phyloP scores from a whole-genome alignment of 1,140 invertebrate species.

The Drosophila serrata region DNA sequence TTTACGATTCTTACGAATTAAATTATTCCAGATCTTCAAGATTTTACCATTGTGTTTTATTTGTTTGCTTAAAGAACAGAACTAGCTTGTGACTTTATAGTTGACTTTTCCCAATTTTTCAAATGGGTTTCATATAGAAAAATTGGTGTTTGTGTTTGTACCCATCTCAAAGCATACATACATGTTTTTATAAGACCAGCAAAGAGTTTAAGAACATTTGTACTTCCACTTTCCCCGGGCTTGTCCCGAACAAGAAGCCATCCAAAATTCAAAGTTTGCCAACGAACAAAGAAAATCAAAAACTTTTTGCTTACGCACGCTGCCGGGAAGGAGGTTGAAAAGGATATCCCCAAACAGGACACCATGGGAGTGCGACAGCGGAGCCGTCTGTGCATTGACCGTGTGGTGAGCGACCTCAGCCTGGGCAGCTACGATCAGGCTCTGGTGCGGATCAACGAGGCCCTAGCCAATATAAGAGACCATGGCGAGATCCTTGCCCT shows the following conservation, averaged over 20 bases:
- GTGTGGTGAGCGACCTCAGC: slow-evolving; percentile 42
- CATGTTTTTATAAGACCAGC: neutral
- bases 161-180: neutral
- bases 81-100: neutral
- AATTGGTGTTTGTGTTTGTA: neutral
- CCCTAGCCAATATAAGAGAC: slow-evolving; percentile 3
- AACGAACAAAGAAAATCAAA: slow-evolving; percentile 44
- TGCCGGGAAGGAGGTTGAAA: slow-evolving; percentile 30
- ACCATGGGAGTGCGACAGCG: neutral
- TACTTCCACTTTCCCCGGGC: neutral
- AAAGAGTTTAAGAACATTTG: slow-evolving; percentile 8
- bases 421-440: slow-evolving; percentile 57
- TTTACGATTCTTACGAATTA: neutral
- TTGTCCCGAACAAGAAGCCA: neutral
- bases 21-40: neutral
- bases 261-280: slow-evolving; percentile 40
- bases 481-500: slow-evolving; percentile 44
- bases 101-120: slow-evolving; percentile 11
- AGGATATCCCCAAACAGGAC: neutral
- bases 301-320: slow-evolving; percentile 73
- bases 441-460: slow-evolving; percentile 47
- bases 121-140: neutral
- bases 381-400: slow-evolving; percentile 12
- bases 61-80: neutral
- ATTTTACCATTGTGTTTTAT: too few species aligned